Percentiles rank a stretch among this genome's conserved stretches.
Evolutionary conservation across 2,113 vertebrate genomes (phyloP).

Genomic region (Oncorhynchus clarkii): DNA sequence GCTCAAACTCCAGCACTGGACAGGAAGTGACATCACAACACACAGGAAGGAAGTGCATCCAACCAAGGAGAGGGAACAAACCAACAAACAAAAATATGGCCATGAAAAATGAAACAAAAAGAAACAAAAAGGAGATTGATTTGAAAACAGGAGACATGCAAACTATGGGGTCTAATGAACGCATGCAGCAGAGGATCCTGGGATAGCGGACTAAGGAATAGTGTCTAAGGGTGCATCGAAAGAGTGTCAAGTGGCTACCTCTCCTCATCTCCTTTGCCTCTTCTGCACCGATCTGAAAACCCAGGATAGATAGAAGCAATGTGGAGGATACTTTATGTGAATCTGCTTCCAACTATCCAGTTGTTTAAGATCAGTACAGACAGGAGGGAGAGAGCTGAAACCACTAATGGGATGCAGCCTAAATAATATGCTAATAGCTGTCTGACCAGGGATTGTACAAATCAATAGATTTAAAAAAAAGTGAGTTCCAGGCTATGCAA

Average conservation of each 20-base stretch:
- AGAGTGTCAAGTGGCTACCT: conserved; percentile 23
- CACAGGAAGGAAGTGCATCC: conserved; percentile 89
- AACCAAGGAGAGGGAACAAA: conserved; percentile 96
- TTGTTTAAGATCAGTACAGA: background rate
- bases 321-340: background rate
- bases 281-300: conserved; percentile 3
- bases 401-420: conserved; percentile 37
- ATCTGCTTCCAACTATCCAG: conserved; percentile 6
- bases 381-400: conserved; percentile 20
- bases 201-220: conserved; percentile 80
- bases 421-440: conserved; percentile 76
- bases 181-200: conserved; percentile 98
- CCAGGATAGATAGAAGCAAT: background rate
- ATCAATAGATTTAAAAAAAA: conserved; percentile 25
- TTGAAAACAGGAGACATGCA: conserved; percentile 69
- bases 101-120: conserved; percentile 82
- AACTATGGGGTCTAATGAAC: conserved; percentile 85
- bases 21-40: conserved; percentile 89
- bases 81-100: conserved; percentile 88
- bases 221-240: conserved; percentile 54
- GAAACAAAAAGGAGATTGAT: conserved; percentile 25
- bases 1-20: conserved; percentile 99
- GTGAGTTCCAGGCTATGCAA: conserved; percentile 51
- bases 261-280: conserved; percentile 35
- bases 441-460: conserved; percentile 86